A percentile compares a stretch with the other conserved stretches of the same genome.
These are phyloP conservation scores for Idaea biselata DNA, from an alignment of 2,888 invertebrate species.

Conservation along the genomic window DNA sequence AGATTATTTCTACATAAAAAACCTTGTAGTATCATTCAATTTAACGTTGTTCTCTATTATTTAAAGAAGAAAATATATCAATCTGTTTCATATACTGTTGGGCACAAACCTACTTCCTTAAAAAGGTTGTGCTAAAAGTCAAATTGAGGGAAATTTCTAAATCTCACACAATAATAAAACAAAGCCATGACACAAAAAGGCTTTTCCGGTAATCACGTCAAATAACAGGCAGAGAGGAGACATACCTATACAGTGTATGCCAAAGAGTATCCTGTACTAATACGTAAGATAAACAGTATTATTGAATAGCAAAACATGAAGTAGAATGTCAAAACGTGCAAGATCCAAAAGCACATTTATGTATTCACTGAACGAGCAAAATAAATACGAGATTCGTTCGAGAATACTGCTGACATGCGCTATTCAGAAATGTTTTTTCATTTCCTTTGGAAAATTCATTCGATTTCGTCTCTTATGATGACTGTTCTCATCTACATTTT, in stretches of 20 bases:
- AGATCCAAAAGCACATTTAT: conserved; percentile 22
- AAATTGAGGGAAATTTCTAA: not conserved
- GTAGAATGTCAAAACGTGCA: conserved; percentile 26
- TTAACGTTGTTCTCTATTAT: no score
- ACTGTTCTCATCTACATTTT: conserved; percentile 43
- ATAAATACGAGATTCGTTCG: conserved; percentile 36
- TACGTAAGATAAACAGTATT: conserved; percentile 4
- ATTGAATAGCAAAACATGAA: conserved; percentile 7
- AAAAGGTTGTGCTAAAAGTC: not conserved
- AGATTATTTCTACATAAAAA: no score
- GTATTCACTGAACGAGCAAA: conserved; percentile 28
- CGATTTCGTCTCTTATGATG: conserved; percentile 44
- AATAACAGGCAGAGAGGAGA: not conserved
- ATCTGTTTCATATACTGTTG: no score
- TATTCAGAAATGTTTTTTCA: conserved; percentile 43
- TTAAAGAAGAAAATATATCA: no score
- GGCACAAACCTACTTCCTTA: no score
- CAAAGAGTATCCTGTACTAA: conserved; percentile 7
- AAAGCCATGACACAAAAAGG: not conserved
- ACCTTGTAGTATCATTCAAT: no score
- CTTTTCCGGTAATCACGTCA: not conserved
- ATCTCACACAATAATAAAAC: not conserved
- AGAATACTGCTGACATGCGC: conserved; percentile 32
- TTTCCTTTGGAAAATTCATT: conserved; percentile 43
- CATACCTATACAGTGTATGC: not conserved